phyloP scores from a whole-genome alignment of 64 coral and sea anemone species.

The Stichodactyla mertensii region DNA sequence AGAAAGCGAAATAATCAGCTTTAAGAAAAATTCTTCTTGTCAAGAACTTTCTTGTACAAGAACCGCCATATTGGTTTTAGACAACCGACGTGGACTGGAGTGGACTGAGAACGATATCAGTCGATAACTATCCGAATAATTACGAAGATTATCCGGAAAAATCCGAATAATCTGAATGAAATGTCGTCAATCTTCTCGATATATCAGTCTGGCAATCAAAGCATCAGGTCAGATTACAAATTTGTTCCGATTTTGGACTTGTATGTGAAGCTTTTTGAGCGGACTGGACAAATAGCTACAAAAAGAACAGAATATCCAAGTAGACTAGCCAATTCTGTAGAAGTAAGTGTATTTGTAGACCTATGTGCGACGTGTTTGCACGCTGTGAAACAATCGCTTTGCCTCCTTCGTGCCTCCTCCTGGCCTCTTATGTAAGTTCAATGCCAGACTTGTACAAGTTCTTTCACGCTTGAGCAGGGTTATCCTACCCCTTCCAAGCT shows the following conservation, averaged over 20 bases:
- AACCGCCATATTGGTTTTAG: slow-evolving; percentile 38
- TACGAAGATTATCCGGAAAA: neutral
- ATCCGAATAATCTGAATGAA: neutral
- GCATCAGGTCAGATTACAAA: neutral
- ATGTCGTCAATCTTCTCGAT: neutral
- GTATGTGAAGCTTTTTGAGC: neutral
- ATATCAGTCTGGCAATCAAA: too few species aligned
- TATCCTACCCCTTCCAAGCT: too few species aligned
- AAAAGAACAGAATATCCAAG: neutral
- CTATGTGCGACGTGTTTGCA: neutral
- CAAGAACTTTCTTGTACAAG: slow-evolving; percentile 20
- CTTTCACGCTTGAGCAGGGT: too few species aligned
- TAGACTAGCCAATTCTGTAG: neutral
- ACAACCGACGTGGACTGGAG: neutral
- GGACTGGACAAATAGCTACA: neutral
- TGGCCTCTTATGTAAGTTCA: too few species aligned
- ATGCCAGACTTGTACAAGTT: too few species aligned
- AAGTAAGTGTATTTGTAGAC: neutral
- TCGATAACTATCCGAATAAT: slow-evolving; percentile 10
- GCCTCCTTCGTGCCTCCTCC: too few species aligned
- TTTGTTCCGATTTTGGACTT: neutral
- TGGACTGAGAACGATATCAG: slow-evolving; percentile 29
- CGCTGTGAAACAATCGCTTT: neutral
- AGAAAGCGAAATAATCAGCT: neutral
- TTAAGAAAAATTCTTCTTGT: neutral